Evolutionary conservation across 2,113 vertebrate species (phyloP).

Genomic region (Phodopus roborovskii): DNA sequence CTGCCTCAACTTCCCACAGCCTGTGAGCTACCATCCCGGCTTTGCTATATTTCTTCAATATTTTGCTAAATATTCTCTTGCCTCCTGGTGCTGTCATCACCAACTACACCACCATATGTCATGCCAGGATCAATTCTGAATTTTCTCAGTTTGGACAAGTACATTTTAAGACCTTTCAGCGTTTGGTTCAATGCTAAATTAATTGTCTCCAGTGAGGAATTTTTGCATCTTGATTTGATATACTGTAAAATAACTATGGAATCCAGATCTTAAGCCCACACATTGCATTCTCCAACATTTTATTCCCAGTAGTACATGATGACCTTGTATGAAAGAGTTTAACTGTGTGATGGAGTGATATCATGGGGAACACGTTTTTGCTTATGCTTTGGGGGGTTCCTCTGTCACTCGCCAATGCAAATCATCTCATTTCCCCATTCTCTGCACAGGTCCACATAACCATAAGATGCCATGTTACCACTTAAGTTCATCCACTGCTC

Average conservation of each 20-base stretch:
- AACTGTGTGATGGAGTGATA: too few species aligned
- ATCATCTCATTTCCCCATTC: neutral
- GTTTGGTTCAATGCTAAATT: neutral
- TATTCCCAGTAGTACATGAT: neutral
- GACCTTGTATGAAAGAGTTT: neutral
- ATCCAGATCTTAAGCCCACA: neutral
- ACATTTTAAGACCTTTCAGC: neutral
- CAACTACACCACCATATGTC: neutral
- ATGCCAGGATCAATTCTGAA: neutral
- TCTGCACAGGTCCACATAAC: neutral
- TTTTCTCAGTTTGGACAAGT: slow-evolving; percentile 4
- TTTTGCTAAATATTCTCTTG: neutral
- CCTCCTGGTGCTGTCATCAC: neutral
- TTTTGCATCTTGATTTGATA: slow-evolving; percentile 1
- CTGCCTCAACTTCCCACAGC: neutral
- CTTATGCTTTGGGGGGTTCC: neutral
- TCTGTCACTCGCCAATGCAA: neutral
- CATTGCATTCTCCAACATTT: neutral
- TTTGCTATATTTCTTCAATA: neutral
- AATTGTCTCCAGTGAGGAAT: neutral
- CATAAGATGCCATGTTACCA: slow-evolving; percentile 42
- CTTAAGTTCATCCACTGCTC: slow-evolving; percentile 68
- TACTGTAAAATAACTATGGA: neutral
- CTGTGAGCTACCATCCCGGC: neutral
- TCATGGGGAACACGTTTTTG: neutral